These are phyloP conservation scores for Agonopterix subpropinquella DNA, from an alignment of 2,888 invertebrate genomes.

Conservation along the genomic window DNA sequence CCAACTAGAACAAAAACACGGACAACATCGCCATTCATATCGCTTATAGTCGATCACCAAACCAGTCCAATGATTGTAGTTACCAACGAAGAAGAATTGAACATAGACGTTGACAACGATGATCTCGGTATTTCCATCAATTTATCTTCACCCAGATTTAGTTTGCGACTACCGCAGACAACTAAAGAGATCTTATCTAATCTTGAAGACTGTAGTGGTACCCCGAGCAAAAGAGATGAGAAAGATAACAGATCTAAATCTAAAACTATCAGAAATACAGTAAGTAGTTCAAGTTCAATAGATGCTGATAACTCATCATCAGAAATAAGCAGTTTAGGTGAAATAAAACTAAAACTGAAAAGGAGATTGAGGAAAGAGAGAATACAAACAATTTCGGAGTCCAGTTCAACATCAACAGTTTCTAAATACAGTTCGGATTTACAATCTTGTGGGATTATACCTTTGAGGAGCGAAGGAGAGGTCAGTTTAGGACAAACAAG, in stretches of 20 bases:
- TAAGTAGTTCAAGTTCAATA: conserved; percentile 48
- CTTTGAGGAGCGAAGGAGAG: conserved; percentile 58
- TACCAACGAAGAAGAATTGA: conserved; percentile 30
- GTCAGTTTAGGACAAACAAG: conserved; percentile 36
- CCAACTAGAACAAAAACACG: conserved; percentile 59
- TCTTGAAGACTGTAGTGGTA: conserved; percentile 26
- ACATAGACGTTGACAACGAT: conserved; percentile 24
- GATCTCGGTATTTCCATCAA: conserved; percentile 56
- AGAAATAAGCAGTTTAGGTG: conserved; percentile 64
- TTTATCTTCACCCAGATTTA: conserved; percentile 61
- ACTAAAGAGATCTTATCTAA: conserved; percentile 51
- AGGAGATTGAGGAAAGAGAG: conserved; percentile 29
- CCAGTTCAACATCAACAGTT: conserved; percentile 37
- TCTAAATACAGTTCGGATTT: conserved; percentile 42
- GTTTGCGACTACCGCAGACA: conserved; percentile 52
- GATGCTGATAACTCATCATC: conserved; percentile 52
- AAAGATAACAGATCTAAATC: conserved; percentile 7
- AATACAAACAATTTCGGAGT: conserved; percentile 39
- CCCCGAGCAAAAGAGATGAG: conserved; percentile 14
- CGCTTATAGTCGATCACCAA: conserved; percentile 43
- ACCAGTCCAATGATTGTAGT: conserved; percentile 49
- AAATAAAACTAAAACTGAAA: conserved; percentile 43
- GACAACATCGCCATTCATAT: conserved; percentile 56
- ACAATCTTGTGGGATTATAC: conserved; percentile 39
- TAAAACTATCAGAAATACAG: conserved; percentile 20